Evolutionary conservation across 1,140 invertebrate genomes (phyloP), one percentile per base, ranked within the genome.

Genomic region (Ceratina australensis): DNA sequence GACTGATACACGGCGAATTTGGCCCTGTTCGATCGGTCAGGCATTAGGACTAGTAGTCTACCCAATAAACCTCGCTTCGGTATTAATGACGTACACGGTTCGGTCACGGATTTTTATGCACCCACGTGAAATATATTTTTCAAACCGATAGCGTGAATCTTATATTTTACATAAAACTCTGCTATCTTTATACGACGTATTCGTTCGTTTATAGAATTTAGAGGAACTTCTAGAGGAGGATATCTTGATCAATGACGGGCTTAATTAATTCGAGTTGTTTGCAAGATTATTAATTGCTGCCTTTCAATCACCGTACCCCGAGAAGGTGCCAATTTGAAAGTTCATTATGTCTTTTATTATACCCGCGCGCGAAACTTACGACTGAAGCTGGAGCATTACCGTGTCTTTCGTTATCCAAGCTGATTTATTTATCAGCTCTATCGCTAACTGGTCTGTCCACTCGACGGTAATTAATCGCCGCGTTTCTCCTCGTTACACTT

Each of bases 361-460:
- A 20, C 12, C 18, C n/a, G 20, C 16, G 4, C n/a, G n/a, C n/a
- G 56, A 47, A 28, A 72, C 33, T 4, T 50, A 20, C 24, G 24
- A 61, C 42, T 61, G 57, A 42, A 42, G 69, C 16, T 49, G 69
- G 26, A 57, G 7, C 28, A n/a, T 57, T 26, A 49, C 68, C 15
- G 50, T 47, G 72, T 66, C 33, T 56, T 66, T 72, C 22, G 47
- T 63, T 72, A 61, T 64, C n/a, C 57, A 0, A 52, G 15, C 47
- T 50, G 59, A 72, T 72, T 63, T 63, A 63, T 50, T 61, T 72
- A 72, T 64, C 57, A 15, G 24, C 47, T 52, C 15, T 52, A 64
- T 72, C 71, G 33, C 52, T 16, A 52, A 64, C 71, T 50, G 71
- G 59, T 63, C 47, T 50, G 59, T 63, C 71, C 59, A 64, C 24